phyloP scores from a whole-genome alignment of 1,140 invertebrate species.

The Bombus pascuorum region DNA sequence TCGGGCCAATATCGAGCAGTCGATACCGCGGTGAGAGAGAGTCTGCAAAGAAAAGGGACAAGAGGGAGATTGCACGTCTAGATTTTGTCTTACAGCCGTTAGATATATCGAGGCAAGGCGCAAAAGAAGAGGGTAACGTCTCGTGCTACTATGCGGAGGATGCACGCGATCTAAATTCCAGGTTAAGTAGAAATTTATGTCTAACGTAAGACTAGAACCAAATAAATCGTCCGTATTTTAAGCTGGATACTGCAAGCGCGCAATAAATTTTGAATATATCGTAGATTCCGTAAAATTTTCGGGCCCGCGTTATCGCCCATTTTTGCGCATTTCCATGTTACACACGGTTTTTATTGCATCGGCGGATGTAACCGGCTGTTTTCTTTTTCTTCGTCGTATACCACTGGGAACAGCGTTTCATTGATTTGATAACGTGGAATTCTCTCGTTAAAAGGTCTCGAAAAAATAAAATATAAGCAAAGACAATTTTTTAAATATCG shows the following conservation, averaged over 20 bases:
- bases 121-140: not conserved
- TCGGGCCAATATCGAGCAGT: constrained; percentile 28
- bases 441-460: not conserved
- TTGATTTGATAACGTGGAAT: not conserved
- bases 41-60: constrained; percentile 23
- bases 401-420: not conserved
- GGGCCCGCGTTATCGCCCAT: not conserved
- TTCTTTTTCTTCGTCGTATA: not conserved
- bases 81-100: constrained; percentile 35
- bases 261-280: constrained; percentile 41
- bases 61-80: constrained; percentile 32
- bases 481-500: not conserved
- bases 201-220: constrained; percentile 34
- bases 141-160: not conserved
- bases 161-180: constrained; percentile 37
- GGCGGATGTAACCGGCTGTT: not conserved
- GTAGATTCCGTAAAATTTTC: constrained; percentile 35
- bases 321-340: not conserved
- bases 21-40: not conserved
- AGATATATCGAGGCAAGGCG: constrained; percentile 28
- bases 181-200: constrained; percentile 52
- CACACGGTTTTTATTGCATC: not conserved
- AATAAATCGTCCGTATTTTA: constrained; percentile 46
- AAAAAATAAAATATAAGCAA: not conserved
- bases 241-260: not conserved